These are phyloP conservation scores for Melinopterus prodromus DNA, from an alignment of 2,888 invertebrate genomes.

Conservation along the genomic window DNA sequence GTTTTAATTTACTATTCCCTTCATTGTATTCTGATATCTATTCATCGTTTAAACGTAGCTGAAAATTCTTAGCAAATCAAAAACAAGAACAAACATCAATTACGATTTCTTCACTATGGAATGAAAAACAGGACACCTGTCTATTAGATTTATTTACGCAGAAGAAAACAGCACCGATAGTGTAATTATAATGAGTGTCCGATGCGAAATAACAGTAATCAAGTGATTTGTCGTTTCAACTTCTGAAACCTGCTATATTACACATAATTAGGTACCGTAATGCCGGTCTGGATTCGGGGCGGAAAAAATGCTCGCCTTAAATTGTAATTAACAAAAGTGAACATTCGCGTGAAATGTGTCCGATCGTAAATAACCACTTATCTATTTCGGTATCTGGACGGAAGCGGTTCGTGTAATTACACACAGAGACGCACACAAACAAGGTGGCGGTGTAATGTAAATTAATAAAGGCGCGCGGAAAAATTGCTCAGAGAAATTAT, in stretches of 20 bases:
- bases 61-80: no score
- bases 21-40: no score
- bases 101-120: not conserved
- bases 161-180: not conserved
- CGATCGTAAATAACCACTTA: not conserved
- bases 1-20: no score
- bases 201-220: conserved; percentile 4
- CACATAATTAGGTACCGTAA: not conserved
- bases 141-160: not conserved
- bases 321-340: not conserved
- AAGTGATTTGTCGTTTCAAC: conserved; percentile 4
- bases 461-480: not conserved
- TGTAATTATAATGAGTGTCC: not conserved
- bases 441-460: not conserved
- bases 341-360: conserved; percentile 4
- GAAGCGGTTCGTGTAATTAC: not conserved
- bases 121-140: not conserved
- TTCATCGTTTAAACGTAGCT: no score
- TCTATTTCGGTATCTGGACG: not conserved
- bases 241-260: not conserved
- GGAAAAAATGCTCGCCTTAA: not conserved
- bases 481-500: not conserved
- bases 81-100: not conserved
- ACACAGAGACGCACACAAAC: not conserved
- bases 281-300: not conserved